Percentiles rank a stretch among this genome's conserved stretches.
These are phyloP conservation scores for Falco berigora DNA, from an alignment of 2,797 vertebrate genomes.

Conservation along the genomic window DNA sequence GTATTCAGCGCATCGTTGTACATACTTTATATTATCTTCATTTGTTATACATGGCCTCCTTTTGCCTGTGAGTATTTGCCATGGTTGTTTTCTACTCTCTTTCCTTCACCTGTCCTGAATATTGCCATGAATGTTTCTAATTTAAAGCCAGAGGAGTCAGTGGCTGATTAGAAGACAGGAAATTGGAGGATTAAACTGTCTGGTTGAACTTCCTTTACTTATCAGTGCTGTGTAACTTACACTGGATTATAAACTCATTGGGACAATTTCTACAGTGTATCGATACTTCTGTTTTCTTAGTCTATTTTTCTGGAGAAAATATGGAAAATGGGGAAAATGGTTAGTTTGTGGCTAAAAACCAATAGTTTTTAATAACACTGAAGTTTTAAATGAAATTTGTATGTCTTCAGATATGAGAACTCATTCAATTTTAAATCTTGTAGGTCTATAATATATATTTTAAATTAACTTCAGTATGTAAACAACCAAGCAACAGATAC, in stretches of 20 bases:
- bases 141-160: slow-evolving; percentile 86
- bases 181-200: slow-evolving; percentile 99
- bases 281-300: slow-evolving; percentile 61
- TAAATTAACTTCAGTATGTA: slow-evolving; percentile 51
- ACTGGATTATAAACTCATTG: slow-evolving; percentile 73
- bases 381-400: slow-evolving; percentile 10
- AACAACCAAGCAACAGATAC: slow-evolving; percentile 53
- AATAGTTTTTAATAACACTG: not conserved
- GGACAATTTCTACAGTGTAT: slow-evolving; percentile 63
- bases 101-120: slow-evolving; percentile 78
- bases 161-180: slow-evolving; percentile 98
- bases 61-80: slow-evolving; percentile 53
- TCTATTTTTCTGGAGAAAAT: slow-evolving; percentile 25
- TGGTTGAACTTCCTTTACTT: slow-evolving; percentile 95
- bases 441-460: not conserved
- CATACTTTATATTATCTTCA: not conserved
- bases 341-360: slow-evolving; percentile 13
- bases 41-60: slow-evolving; percentile 43
- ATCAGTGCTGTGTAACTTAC: slow-evolving; percentile 75
- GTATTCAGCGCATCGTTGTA: not conserved
- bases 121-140: slow-evolving; percentile 88
- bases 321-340: not conserved
- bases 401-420: not conserved
- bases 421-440: not conserved
- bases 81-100: slow-evolving; percentile 65